phyloP scores from a whole-genome alignment of 2,888 invertebrate species.

The Scaptodrosophila latifasciaeformis region DNA sequence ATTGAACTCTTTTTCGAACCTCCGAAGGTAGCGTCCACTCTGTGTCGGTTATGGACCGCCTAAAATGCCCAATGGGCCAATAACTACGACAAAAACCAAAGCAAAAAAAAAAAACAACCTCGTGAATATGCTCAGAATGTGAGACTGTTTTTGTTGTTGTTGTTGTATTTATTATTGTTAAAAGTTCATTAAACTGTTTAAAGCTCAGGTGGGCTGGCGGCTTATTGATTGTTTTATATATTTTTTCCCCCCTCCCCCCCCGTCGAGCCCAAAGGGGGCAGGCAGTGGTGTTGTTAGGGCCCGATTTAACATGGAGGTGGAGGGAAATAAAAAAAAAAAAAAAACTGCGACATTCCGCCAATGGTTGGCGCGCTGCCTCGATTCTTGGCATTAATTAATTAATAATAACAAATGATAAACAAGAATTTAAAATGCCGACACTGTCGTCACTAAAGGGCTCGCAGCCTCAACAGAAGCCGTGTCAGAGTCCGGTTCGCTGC shows the following conservation, averaged over 20 bases:
- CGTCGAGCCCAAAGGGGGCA: background rate
- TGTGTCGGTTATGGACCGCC: background rate
- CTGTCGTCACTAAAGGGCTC: conserved; percentile 14
- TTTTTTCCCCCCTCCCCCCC: too few relatives aligned
- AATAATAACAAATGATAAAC: conserved; percentile 20
- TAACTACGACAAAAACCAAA: background rate
- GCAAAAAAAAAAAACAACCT: background rate
- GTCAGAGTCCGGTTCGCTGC: background rate
- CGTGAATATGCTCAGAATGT: conserved; percentile 52
- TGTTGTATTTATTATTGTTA: background rate
- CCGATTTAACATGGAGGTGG: conserved; percentile 40
- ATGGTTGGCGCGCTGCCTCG: conserved; percentile 20
- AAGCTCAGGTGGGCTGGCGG: background rate
- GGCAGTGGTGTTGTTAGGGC: conserved; percentile 31
- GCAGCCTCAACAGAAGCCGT: conserved; percentile 3
- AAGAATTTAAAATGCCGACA: background rate
- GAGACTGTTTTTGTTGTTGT: conserved; percentile 21
- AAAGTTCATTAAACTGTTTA: conserved; percentile 32
- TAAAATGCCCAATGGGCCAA: too few relatives aligned
- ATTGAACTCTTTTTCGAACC: too few relatives aligned
- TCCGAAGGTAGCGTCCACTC: background rate
- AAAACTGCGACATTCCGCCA: conserved; percentile 51
- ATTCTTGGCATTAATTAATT: conserved; percentile 8
- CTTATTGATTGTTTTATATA: conserved; percentile 2
- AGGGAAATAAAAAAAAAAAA: too few relatives aligned